Base-by-base conservation (phyloP, 2,888 invertebrate species). In the Ormyrus rosae region DNA sequence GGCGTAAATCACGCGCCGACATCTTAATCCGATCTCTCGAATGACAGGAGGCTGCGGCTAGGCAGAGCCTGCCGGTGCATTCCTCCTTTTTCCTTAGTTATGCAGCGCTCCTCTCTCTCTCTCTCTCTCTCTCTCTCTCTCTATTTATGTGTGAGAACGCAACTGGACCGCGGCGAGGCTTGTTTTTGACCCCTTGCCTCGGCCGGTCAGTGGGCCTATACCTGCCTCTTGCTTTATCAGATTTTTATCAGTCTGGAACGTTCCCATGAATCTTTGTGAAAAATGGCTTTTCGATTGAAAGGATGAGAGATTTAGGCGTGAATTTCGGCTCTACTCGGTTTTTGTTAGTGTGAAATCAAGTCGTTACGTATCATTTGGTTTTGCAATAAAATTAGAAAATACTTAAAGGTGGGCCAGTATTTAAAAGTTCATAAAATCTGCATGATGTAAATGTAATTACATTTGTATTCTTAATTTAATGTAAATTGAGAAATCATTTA, bases 11-110 rank as follows among this genome's bases (percentile, higher is more conserved):
- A 78, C 60, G 3, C 11, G 67, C 73, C 58, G 58, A 78, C 78
- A 81, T 81, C 81, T 81, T 78, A 81, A 81, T 81, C 71, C 81
- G 78, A 81, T 81, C 78, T 34, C 34, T 81, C 73, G 61, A 63
- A 74, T 69, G 78, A 79, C 73, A 72, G 73, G 8, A 13, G 56
- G 55, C 64, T 46, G 19, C 9, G 56, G 55, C 64, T 46, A 10
- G 6, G 73, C 53, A 48, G 6, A 46, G 58, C 11, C 55, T 64
- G 7, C 48, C 45, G 3, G 34, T 34, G 34, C 34, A 34, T 34
- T 34, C 34, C 34, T 34, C 4, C 34, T 34, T 34, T 34, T 34
- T 34, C 34, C 34, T 75, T 75, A 60, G 51, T 74, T 74, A 75
- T 48, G 46, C 68, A 19, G 19, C 73, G 45, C 46, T 73, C 46